A percentile compares a stretch with the other conserved stretches of the same genome.
Conservation (phyloP, 1,140 invertebrate species). For the Rhysida immarginata region DNA sequence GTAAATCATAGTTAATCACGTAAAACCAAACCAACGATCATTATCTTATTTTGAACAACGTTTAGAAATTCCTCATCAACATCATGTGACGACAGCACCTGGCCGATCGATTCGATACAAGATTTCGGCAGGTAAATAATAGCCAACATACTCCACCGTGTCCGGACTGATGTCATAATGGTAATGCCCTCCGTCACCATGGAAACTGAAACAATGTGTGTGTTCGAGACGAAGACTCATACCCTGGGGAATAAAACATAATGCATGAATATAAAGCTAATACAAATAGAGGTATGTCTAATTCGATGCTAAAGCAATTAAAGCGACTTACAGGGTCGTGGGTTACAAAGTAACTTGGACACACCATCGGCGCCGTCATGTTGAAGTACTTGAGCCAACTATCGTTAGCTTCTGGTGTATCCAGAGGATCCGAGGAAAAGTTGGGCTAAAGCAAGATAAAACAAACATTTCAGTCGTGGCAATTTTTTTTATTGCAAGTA, state of each 20-base stretch:
- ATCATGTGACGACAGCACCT: too few relatives aligned
- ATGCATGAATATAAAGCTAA: too few relatives aligned
- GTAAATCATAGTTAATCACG: too few relatives aligned
- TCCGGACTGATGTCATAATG: slow-evolving; percentile 83
- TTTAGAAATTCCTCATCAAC: too few relatives aligned
- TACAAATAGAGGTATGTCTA: too few relatives aligned
- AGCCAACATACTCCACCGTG: slow-evolving; percentile 66
- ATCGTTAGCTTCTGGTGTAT: slow-evolving; percentile 60
- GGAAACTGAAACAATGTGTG: slow-evolving; percentile 79
- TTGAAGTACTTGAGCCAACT: slow-evolving; percentile 84
- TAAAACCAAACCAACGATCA: too few relatives aligned
- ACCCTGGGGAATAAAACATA: slow-evolving; percentile 46
- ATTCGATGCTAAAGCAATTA: too few relatives aligned
- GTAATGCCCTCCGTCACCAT: slow-evolving; percentile 86
- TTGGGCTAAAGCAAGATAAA: slow-evolving; percentile 43
- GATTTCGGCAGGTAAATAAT: slow-evolving; percentile 58
- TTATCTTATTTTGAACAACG: too few relatives aligned
- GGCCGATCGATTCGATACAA: slow-evolving; percentile 71
- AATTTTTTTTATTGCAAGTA: too few relatives aligned
- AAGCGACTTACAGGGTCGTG: slow-evolving; percentile 64
- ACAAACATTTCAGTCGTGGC: too few relatives aligned
- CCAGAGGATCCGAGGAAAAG: slow-evolving; percentile 59
- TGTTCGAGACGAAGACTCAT: slow-evolving; percentile 81
- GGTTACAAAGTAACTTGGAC: slow-evolving; percentile 73
- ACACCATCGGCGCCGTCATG: slow-evolving; percentile 69